phyloP scores from a whole-genome alignment of 2,888 invertebrate genomes.

The Lapara coniferarum region DNA sequence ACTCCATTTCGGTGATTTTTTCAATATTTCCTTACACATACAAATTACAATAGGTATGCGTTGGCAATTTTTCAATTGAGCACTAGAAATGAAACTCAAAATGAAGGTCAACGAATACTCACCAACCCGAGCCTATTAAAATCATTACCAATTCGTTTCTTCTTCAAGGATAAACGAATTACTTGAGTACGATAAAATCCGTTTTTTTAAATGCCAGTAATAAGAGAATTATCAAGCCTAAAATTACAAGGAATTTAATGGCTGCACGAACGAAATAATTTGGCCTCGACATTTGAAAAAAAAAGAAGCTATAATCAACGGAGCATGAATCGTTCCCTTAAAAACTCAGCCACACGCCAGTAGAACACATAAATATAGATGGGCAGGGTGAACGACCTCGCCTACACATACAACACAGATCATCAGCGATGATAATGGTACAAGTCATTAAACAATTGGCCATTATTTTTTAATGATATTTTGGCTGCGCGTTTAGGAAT shows the following conservation, averaged over 20 bases:
- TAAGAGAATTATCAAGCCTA: neutral
- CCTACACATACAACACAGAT: constrained; percentile 41
- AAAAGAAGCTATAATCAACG: constrained; percentile 21
- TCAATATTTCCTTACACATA: no score
- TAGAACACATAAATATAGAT: constrained; percentile 28
- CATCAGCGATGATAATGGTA: constrained; percentile 37
- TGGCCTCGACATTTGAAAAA: constrained; percentile 6
- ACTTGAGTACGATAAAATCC: neutral
- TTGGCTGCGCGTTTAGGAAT: no score
- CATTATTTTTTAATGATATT: neutral
- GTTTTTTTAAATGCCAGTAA: neutral
- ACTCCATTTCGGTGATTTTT: no score
- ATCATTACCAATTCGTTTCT: neutral
- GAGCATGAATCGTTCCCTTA: constrained; percentile 20
- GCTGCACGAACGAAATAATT: neutral
- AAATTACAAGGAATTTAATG: neutral
- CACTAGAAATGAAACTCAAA: neutral
- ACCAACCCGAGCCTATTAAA: neutral
- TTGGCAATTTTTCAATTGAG: neutral
- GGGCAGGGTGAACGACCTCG: constrained; percentile 50
- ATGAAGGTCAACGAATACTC: neutral
- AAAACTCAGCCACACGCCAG: constrained; percentile 21
- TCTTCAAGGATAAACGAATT: neutral
- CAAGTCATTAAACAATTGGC: constrained; percentile 29
- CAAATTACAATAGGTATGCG: no score